These are phyloP conservation scores for Megalops cyprinoides DNA, from an alignment of 2,797 vertebrate species.

Conservation along the genomic window DNA sequence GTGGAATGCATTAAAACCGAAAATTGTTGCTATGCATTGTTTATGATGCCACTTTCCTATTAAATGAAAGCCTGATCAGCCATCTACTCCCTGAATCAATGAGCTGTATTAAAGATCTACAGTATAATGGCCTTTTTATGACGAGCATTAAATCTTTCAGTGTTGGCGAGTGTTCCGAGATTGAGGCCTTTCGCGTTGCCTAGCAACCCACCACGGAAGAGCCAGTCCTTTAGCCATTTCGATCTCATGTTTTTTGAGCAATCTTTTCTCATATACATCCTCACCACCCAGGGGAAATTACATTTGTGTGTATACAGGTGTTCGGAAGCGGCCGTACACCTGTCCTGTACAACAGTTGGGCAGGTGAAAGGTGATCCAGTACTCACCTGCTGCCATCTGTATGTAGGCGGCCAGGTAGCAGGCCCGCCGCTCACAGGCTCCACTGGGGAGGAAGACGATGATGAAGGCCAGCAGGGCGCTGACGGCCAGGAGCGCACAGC, in stretches of 20 bases:
- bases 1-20: conserved; percentile 32
- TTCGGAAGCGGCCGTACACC: not conserved
- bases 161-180: conserved; percentile 43
- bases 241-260: conserved; percentile 41
- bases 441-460: conserved; percentile 86
- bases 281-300: not conserved
- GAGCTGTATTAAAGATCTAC: conserved; percentile 71
- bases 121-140: conserved; percentile 74
- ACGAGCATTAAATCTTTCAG: conserved; percentile 48
- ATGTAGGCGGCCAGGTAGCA: conserved; percentile 92
- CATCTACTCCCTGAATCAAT: conserved; percentile 63
- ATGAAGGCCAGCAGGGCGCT: conserved; percentile 88
- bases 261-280: conserved; percentile 53
- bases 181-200: conserved; percentile 57
- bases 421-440: conserved; percentile 84
- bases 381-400: conserved; percentile 90
- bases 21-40: conserved; percentile 45
- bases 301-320: not conserved
- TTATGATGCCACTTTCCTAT: conserved; percentile 51
- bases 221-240: conserved; percentile 47
- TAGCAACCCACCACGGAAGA: conserved; percentile 65
- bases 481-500: conserved; percentile 86
- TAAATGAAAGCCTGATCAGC: conserved; percentile 60
- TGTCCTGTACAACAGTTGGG: not conserved
- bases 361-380: not conserved